phyloP scores from a whole-genome alignment of 2,888 invertebrate genomes.

The Acrobasis suavella region DNA sequence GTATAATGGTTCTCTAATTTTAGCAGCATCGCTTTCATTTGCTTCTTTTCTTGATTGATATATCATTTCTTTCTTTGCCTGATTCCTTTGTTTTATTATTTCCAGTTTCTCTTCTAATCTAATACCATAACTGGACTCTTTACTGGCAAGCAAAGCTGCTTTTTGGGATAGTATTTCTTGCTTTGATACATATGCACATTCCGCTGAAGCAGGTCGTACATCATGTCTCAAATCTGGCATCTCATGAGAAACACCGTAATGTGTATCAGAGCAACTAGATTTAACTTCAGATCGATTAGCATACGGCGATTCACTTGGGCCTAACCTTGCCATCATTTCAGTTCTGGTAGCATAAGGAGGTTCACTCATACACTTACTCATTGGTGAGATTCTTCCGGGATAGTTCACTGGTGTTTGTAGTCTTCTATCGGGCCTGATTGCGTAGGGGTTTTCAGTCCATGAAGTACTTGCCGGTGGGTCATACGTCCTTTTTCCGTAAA shows the following conservation, averaged over 20 bases:
- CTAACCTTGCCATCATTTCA: constrained; percentile 71
- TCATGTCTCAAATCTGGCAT: constrained; percentile 58
- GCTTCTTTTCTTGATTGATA: constrained; percentile 78
- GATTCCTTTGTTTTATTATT: constrained; percentile 78
- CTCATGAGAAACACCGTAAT: constrained; percentile 58
- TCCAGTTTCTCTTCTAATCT: constrained; percentile 75
- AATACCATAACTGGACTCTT: constrained; percentile 65
- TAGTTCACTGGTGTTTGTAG: constrained; percentile 69
- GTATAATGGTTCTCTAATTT: constrained; percentile 75
- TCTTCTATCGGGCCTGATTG: constrained; percentile 68
- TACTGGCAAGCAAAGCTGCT: constrained; percentile 73
- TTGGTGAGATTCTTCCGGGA: constrained; percentile 65
- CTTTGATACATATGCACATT: constrained; percentile 76
- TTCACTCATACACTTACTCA: constrained; percentile 77
- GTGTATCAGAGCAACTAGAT: constrained; percentile 72
- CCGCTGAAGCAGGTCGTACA: constrained; percentile 68
- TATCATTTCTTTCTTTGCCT: constrained; percentile 79
- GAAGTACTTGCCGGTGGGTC: constrained; percentile 71
- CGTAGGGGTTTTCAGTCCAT: constrained; percentile 71
- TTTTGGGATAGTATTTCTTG: constrained; percentile 79
- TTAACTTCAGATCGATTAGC: constrained; percentile 66
- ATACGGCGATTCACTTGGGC: constrained; percentile 69
- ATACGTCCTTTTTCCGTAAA: constrained; percentile 72
- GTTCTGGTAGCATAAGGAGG: constrained; percentile 72
- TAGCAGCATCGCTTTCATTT: constrained; percentile 70